phyloP scores from a whole-genome alignment of 2,797 vertebrate genomes.

The Clarias pachynema region DNA sequence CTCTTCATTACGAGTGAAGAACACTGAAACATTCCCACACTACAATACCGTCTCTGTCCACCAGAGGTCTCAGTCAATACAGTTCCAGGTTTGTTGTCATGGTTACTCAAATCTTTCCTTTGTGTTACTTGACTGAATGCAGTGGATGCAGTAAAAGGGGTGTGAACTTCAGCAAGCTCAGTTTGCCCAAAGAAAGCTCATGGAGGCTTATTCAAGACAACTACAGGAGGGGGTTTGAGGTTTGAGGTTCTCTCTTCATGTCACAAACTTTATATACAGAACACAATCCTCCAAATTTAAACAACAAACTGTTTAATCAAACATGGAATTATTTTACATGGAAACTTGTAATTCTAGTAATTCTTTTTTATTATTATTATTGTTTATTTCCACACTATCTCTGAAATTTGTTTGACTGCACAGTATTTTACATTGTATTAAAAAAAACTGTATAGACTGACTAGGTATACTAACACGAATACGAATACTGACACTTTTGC shows the following conservation, averaged over 20 bases:
- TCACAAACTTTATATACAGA: not conserved
- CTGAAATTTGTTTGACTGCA: not conserved
- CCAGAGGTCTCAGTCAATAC: constrained; percentile 27
- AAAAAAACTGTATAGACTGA: not conserved
- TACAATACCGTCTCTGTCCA: constrained; percentile 4
- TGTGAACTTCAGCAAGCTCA: constrained; percentile 31
- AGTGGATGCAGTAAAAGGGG: constrained; percentile 30
- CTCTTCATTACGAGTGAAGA: not conserved
- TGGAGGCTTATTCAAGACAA: constrained; percentile 3
- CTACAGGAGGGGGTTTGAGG: not conserved
- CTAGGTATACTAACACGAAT: not conserved
- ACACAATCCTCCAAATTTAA: too few relatives aligned
- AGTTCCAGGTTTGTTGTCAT: constrained; percentile 17
- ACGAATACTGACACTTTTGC: not conserved
- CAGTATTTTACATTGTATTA: not conserved
- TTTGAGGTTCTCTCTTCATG: not conserved
- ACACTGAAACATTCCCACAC: not conserved
- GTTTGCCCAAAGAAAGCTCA: constrained; percentile 12
- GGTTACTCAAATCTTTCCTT: constrained; percentile 28
- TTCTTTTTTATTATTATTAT: not conserved
- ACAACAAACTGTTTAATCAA: not conserved
- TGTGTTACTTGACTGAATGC: constrained; percentile 27
- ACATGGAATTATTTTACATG: not conserved
- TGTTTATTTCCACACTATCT: not conserved
- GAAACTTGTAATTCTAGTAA: not conserved